Conservation (phyloP, 2,113 vertebrate genomes). For the Oncorhynchus kisutch region DNA sequence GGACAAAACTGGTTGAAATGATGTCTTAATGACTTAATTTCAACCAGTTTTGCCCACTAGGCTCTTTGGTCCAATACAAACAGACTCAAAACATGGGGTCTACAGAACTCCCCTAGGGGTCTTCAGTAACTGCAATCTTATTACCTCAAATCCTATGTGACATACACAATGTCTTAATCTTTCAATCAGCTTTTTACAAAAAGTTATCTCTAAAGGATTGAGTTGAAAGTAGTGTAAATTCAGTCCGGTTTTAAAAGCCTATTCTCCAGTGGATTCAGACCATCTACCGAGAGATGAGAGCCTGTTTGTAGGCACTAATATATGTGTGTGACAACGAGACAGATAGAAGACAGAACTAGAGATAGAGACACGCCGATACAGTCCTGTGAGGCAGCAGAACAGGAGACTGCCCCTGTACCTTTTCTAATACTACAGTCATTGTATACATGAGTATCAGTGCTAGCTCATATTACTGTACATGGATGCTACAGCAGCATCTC, state of each 20-base stretch:
- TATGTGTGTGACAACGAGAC: not conserved
- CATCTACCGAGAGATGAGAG: slow-evolving; percentile 19
- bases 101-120: not conserved
- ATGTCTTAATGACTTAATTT: no score
- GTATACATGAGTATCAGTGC: not conserved
- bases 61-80: not conserved
- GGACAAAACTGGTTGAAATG: no score
- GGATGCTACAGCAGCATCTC: not conserved
- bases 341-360: not conserved
- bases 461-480: not conserved
- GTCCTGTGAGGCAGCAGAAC: not conserved
- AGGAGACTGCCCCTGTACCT: not conserved
- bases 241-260: slow-evolving; percentile 38
- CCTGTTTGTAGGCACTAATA: not conserved
- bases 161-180: slow-evolving; percentile 48
- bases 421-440: not conserved
- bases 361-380: not conserved
- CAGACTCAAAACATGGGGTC: not conserved
- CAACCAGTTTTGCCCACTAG: no score
- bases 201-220: slow-evolving; percentile 43
- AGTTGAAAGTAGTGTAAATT: slow-evolving; percentile 60
- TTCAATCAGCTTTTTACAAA: slow-evolving; percentile 38
- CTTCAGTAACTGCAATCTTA: slow-evolving; percentile 21
- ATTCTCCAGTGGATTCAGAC: slow-evolving; percentile 46
- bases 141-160: slow-evolving; percentile 33